phyloP scores from a whole-genome alignment of 2,797 vertebrate genomes.

The Sternotherus odoratus region DNA sequence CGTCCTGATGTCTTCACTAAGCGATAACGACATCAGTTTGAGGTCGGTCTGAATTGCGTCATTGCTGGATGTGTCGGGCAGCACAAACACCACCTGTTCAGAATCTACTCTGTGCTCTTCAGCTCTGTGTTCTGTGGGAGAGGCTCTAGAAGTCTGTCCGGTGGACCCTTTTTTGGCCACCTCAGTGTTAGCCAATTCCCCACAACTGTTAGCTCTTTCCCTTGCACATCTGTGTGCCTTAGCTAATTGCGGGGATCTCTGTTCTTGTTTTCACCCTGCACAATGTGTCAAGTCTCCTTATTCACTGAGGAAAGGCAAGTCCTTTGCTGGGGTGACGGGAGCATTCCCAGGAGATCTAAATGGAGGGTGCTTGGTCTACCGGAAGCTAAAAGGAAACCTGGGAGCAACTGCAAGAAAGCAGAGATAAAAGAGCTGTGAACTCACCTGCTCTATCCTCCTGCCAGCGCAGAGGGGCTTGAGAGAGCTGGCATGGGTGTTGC shows the following conservation, averaged over 20 bases:
- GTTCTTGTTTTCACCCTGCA: background rate
- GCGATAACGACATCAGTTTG: background rate
- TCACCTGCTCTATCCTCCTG: background rate
- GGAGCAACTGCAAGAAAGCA: background rate
- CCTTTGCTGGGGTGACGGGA: background rate
- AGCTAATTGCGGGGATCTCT: background rate
- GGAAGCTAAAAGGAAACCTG: background rate
- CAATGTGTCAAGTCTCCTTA: background rate
- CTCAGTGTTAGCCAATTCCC: background rate
- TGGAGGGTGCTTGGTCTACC: background rate
- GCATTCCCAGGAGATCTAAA: background rate
- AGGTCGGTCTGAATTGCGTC: background rate
- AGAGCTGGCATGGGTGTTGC: background rate
- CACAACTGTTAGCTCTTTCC: background rate
- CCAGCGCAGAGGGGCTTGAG: background rate
- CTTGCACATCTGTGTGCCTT: background rate
- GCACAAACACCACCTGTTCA: fast-evolving
- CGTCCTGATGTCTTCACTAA: background rate
- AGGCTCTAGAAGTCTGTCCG: background rate
- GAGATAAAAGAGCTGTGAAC: background rate
- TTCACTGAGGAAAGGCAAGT: background rate
- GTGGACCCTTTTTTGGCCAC: background rate
- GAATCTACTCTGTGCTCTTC: background rate
- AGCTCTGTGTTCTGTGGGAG: background rate
- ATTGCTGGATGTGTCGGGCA: background rate